Base-by-base conservation (phyloP, 2,797 vertebrate species). In the Sardinella longiceps region DNA sequence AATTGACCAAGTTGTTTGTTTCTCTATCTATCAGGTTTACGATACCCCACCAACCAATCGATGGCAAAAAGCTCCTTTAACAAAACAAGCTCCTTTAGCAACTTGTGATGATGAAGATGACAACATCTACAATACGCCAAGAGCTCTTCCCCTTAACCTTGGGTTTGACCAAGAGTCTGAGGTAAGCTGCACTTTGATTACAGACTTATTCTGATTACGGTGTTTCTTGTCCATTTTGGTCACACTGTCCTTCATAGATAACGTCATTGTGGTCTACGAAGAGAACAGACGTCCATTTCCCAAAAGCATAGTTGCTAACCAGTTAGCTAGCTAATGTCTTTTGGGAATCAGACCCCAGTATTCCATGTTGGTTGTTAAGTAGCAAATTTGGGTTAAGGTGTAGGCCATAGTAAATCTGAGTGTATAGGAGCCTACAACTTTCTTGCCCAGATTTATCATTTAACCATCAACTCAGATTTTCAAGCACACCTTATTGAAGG, bases 41-140 rank as follows among this genome's bases (percentile, higher is more conserved):
- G 97, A 97, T 85, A 97, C 97, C 0, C 97, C 97, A 70, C 95
- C 97, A 9, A 94, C 89, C 86, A 94, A 93, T 85, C 90, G 94
- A 82, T 96, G 96, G 95, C 94, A 95, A 88, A 91, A 92, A 66
- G 86, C 92, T 0, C 89, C 92, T 81, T 86, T 89, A 3, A 80
- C 91, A 30, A 56, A n/a, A 88, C 91, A 92, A 66, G 86, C 92
- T 0, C 89, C 92, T 81, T 86, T 89, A 3, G 80, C 91, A 30
- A 56, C 88, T 28, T 80, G 90, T 4, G 85, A 84, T 33, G 89
- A 89, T 51, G 90, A 91, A 4, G 93, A 92, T 0, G 94, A 96
- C 10, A 90, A 93, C 80, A 96, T 96, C 90, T 96, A 96, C 60
- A 94, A 96, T 90, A 96, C 95, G 81, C 96, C 96, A 6, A 94